Base-by-base conservation (phyloP, 2,113 vertebrate species). In the rat (Rattus norvegicus) region DNA sequence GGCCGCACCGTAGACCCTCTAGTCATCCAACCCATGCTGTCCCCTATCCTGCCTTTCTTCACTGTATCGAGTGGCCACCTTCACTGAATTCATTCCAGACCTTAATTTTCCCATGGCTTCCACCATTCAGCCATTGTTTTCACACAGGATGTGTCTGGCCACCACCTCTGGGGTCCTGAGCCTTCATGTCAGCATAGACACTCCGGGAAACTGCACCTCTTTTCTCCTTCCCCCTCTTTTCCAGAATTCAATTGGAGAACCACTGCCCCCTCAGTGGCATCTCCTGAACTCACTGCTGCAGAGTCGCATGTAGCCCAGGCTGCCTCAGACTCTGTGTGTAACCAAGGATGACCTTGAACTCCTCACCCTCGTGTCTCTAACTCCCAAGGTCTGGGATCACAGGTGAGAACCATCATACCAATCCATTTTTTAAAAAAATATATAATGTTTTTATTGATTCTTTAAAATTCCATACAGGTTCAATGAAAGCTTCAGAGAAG, bases 91-190 rank as follows among this genome's bases (percentile, higher is more conserved):
- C 95, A 99, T 98, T 43, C 99, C 99, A 14, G 99, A 98, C 95
- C 99, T 99, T 43, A 99, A 97, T 95, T 99, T 99, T 98, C 99
- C 99, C 99, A 99, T 99, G 33, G 99, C 99, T 97, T 99, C 99
- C 99, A 99, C 99, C 95, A 98, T 99, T 92, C 98, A 99, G 33
- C 99, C 97, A 93, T 99, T 99, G 97, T 99, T 99, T 96, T 99
- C 99, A 97, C 99, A 99, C 1, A 99, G 98, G 96, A 99, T 99
- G 91, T 99, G 99, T 49, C 99, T 99, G 20, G 99, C 99, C 36
- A 24, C 22, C 56, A 61, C 36, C 36, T 77, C n/a, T 83, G 54
- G 11, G 11, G 36, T 20, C 80, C 20, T 33, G 11, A 59, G 54
- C 33, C 36, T n/a, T 61, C 36, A 14, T 61, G 56, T 84, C n/a